Conservation (phyloP, 2,797 vertebrate genomes). For the Parambassis ranga region DNA sequence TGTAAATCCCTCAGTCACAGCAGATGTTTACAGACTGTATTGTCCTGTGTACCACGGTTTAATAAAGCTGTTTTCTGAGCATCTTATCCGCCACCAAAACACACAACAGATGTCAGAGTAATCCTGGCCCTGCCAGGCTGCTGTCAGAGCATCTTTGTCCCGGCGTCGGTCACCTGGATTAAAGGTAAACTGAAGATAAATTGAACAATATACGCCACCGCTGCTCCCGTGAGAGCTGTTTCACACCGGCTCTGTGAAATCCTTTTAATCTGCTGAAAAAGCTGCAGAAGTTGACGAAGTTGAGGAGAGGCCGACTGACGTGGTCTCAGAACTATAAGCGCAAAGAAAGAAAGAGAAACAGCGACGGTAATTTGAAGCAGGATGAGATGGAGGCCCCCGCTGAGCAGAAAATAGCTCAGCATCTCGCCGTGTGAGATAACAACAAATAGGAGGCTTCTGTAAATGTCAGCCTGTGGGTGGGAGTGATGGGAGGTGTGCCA, state of each 20-base stretch:
- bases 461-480: slow-evolving; percentile 54
- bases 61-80: slow-evolving; percentile 24
- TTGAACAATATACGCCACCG: background rate
- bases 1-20: slow-evolving; percentile 17
- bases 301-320: background rate
- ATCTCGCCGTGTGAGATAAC: slow-evolving; percentile 39
- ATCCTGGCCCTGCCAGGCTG: background rate
- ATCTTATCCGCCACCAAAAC: slow-evolving; percentile 10
- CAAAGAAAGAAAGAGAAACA: background rate
- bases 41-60: slow-evolving; percentile 1
- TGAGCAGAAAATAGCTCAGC: slow-evolving; percentile 47
- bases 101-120: slow-evolving; percentile 6
- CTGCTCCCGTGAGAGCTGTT: background rate
- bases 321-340: background rate
- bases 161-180: slow-evolving; percentile 19
- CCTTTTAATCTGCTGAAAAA: background rate
- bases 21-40: slow-evolving; percentile 9
- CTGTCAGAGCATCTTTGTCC: slow-evolving; percentile 18
- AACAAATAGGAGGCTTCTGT: slow-evolving; percentile 42
- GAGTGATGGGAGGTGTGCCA: slow-evolving; percentile 40
- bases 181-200: slow-evolving; percentile 19
- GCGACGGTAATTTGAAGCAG: slow-evolving; percentile 17
- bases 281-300: background rate
- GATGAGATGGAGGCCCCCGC: slow-evolving; percentile 32
- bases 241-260: background rate